Base-by-base conservation (phyloP, 2,888 invertebrate genomes). In the Xestia rhomboidea region DNA sequence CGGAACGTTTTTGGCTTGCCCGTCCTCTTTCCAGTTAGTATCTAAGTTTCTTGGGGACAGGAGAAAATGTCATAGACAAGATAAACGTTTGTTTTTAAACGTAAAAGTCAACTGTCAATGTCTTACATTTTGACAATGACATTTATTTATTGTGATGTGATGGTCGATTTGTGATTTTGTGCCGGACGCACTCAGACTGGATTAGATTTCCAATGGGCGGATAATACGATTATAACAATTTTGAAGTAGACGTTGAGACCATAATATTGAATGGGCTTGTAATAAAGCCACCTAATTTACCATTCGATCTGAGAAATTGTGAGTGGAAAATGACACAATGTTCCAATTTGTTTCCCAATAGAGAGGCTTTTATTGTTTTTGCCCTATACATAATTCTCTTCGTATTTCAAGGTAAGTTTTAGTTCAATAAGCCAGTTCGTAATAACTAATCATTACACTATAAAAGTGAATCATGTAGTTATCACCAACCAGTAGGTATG, bases 341-440 rank as follows among this genome's bases (percentile, higher is more conserved):
- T 96, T 94, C 95, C 72, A 98, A 98, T 92, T 95, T 99, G 86
- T 99, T 99, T 95, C 99, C 99, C 24, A 98, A 98, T 80, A 98
- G 97, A 95, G 97, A 98, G 91, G 98, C 98, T 91, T 97, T 98
- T 90, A 93, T 98, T 69, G 98, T 99, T 90, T 99, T 99, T 93
- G 94, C 98, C 68, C 95, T 98, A 44, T 99, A 99, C 91, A 99
- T 99, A 97, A 97, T 98, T 85, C 97, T 99, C 74, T 99, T 99
- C 94, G 98, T 99, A 73, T 98, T 98, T 93, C 99, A 99, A 98
- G 99, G 99, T 99, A 97, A 94, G 95, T 90, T 68, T 60, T 44
- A 11, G 5, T 78, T 57, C 15, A 60, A 18, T 60, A 60, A 11
- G n/a, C 13, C 30, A n/a, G 30, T 41, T 66, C 3, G 13, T 15